Conservation (phyloP, 2,113 vertebrate genomes). For the Manacus vitellinus region DNA sequence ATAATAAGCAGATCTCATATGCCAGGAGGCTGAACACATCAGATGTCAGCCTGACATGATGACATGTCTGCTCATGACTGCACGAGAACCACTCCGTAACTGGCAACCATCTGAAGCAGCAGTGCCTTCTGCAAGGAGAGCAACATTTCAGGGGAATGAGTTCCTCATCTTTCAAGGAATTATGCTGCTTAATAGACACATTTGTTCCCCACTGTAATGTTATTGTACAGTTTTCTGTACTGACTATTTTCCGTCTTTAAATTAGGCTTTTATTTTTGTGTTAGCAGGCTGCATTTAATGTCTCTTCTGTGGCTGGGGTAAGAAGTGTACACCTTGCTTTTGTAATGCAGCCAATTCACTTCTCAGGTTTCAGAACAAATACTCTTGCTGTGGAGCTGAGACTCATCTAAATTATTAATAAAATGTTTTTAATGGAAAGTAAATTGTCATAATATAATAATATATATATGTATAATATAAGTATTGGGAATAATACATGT, state of each 20-base stretch:
- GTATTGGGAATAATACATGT: neutral
- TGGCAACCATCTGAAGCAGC: neutral
- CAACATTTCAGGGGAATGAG: accelerated
- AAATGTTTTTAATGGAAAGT: neutral
- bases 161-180: neutral
- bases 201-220: neutral
- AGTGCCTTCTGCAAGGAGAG: neutral
- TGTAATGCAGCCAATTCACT: neutral
- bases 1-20: neutral
- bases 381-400: neutral
- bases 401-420: neutral
- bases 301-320: neutral
- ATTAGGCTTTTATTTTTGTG: neutral
- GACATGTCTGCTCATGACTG: neutral
- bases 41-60: neutral
- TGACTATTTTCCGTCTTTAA: neutral
- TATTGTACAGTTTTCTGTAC: neutral
- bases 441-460: neutral
- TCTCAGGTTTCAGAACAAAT: neutral
- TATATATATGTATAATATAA: neutral
- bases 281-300: neutral
- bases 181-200: neutral
- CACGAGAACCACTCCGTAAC: neutral
- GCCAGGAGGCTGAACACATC: neutral
- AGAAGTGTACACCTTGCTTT: neutral